phyloP scores from a whole-genome alignment of 2,797 vertebrate genomes.

The Babyrousa celebensis region DNA sequence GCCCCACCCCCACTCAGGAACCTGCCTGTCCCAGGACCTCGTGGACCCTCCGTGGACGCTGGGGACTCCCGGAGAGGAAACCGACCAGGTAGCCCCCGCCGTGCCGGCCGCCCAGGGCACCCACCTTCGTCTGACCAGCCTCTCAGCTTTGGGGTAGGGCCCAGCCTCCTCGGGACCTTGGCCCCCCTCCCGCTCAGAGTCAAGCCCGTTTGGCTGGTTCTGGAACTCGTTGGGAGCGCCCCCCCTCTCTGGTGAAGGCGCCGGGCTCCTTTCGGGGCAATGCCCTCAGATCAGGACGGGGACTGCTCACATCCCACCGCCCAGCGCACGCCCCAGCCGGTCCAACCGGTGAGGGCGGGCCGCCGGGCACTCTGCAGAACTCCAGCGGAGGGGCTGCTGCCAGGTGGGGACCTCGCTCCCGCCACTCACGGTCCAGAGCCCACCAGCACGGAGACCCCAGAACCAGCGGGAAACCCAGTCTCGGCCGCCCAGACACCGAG shows the following conservation, averaged over 20 bases:
- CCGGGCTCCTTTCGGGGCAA: not conserved
- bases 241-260: not conserved
- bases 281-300: not conserved
- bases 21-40: not conserved
- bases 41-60: not conserved
- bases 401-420: not conserved
- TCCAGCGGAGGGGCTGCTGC: not conserved
- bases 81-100: not conserved
- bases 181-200: not conserved
- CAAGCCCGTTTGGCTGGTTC: not conserved
- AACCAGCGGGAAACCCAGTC: not conserved
- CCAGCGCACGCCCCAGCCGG: not conserved
- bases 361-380: not conserved
- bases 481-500: not conserved
- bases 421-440: not conserved
- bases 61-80: not conserved
- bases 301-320: not conserved
- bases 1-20: accelerated
- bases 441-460: not conserved
- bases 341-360: not conserved
- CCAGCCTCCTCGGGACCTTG: not conserved
- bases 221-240: not conserved
- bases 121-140: not conserved
- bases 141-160: not conserved
- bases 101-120: not conserved